Percentiles rank a stretch among this genome's conserved stretches.
Conservation (phyloP, 2,113 vertebrate species). For the Sinocyclocheilus rhinocerous region DNA sequence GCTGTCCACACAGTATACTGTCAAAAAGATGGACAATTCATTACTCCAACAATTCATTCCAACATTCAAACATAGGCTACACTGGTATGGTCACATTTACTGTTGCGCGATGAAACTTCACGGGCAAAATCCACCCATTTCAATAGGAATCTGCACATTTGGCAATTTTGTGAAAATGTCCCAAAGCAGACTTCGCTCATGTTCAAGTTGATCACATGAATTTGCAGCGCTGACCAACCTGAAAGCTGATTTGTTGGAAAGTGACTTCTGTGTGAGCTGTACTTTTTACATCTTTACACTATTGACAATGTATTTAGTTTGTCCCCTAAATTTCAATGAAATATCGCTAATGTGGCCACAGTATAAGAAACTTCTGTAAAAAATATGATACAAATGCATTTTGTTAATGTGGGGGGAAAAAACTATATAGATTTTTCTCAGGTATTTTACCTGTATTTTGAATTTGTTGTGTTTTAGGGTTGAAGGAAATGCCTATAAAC, state of each 20-base stretch:
- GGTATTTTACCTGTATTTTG: background rate
- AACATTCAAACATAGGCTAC: background rate
- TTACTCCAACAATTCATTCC: background rate
- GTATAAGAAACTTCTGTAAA: background rate
- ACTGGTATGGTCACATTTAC: background rate
- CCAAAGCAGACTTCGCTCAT: background rate
- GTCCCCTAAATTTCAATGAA: background rate
- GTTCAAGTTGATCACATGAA: background rate
- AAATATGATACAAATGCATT: background rate
- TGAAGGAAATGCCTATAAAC: background rate
- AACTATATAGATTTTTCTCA: background rate
- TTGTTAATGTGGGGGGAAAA: background rate
- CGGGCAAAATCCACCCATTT: background rate
- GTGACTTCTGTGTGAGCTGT: too few relatives aligned
- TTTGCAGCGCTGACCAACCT: background rate
- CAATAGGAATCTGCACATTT: background rate
- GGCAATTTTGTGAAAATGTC: background rate
- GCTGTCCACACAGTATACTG: slow-evolving; percentile 89
- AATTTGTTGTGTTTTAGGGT: background rate
- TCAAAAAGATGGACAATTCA: slow-evolving; percentile 45
- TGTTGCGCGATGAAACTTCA: background rate
- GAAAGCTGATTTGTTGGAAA: background rate
- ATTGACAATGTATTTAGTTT: background rate
- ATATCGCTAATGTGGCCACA: too few relatives aligned
- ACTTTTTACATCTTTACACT: background rate